Conservation (phyloP, 2,888 invertebrate genomes). For the Tenthredo distinguenda region DNA sequence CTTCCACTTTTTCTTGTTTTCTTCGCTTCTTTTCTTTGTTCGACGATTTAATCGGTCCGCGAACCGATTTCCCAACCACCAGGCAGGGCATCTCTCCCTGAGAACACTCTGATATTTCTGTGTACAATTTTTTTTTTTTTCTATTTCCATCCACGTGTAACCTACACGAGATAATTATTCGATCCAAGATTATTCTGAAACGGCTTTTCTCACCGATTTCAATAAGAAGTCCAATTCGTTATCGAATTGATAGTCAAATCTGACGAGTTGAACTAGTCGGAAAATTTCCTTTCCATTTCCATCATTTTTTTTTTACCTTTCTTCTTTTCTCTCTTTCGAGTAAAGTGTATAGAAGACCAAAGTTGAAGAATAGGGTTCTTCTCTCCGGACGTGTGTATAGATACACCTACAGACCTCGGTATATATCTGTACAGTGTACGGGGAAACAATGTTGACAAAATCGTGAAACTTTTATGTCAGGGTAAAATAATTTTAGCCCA, state of each 20-base stretch:
- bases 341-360: not conserved
- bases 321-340: not conserved
- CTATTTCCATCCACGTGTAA: not conserved
- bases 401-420: not conserved
- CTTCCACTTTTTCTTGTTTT: not conserved
- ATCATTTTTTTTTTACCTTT: not conserved
- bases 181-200: not conserved
- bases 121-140: not conserved
- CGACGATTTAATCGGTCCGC: constrained; percentile 26
- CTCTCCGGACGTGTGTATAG: not conserved
- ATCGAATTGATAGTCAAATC: not conserved
- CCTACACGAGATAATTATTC: not conserved
- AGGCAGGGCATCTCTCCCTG: not conserved
- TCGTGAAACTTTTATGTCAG: constrained; percentile 36
- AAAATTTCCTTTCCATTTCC: not conserved
- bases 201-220: not conserved
- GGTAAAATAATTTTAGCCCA: constrained; percentile 28
- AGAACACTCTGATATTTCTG: constrained; percentile 27
- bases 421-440: not conserved
- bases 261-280: not conserved
- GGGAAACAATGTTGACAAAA: constrained; percentile 44
- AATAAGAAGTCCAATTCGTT: not conserved
- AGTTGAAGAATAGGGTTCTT: constrained; percentile 6
- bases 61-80: constrained; percentile 28
- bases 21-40: constrained; percentile 16